Evolutionary conservation across 1,140 invertebrate genomes (phyloP).

Genomic region (Lycorma delicatula): DNA sequence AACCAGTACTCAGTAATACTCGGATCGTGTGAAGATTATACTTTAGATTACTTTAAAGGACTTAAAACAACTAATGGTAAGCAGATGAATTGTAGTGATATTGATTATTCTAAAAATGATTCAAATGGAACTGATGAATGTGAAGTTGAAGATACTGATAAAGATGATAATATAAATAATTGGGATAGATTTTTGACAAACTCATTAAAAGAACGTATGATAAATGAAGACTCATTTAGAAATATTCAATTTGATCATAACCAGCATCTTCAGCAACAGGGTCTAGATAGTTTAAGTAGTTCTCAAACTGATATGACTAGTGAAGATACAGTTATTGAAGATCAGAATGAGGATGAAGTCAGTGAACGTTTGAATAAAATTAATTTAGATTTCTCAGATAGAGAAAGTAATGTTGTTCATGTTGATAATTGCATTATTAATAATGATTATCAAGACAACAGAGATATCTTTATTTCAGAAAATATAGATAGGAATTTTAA

Average conservation of each 20-base stretch:
- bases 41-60: slow-evolving; percentile 43
- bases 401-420: background rate
- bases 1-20: slow-evolving; percentile 44
- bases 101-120: slow-evolving; percentile 10
- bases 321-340: background rate
- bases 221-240: background rate
- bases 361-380: background rate
- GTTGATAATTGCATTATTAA: background rate
- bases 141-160: slow-evolving; percentile 14
- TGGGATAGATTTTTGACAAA: slow-evolving; percentile 18
- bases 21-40: slow-evolving; percentile 46
- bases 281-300: background rate
- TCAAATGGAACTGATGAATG: slow-evolving; percentile 14
- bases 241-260: background rate
- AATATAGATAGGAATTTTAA: too few species aligned
- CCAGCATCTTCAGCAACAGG: background rate
- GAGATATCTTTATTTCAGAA: background rate
- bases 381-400: background rate
- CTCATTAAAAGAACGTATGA: background rate
- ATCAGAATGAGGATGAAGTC: slow-evolving; percentile 3
- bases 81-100: background rate
- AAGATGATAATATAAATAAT: slow-evolving; percentile 8
- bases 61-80: slow-evolving; percentile 37
- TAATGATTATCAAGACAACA: background rate
- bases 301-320: background rate